Evolutionary conservation across 1,140 invertebrate genomes (phyloP), one percentile per base, ranked within the genome.

Genomic region (Euschistus heros): DNA sequence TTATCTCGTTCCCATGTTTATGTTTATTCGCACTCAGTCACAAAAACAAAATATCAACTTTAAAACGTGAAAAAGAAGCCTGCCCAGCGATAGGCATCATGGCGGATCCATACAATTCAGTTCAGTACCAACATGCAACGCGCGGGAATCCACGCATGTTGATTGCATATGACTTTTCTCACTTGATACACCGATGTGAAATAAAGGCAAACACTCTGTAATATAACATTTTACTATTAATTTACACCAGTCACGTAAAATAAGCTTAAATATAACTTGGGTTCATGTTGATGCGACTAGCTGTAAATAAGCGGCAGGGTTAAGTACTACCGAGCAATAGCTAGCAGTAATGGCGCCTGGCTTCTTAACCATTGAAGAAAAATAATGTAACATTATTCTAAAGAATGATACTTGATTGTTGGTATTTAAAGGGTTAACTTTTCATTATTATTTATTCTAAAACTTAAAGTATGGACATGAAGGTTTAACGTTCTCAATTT

Each of bases 1-100:
- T 67, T 72, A 71, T 66, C 69, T 70, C 68, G 67, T 72, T 69
- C 70, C 71, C 71, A 72, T 72, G 60, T 67, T 70, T 67, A 60
- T 60, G 61, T 70, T 71, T 65, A 60, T 64, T 66, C 59, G 60
- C 70, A 69, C 71, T 68, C 71, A 68, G 63, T 71, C 68, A 68
- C 68, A 69, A 70, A 70, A 68, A 60, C 62, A 65, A 71, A 71
- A 69, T 67, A 68, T 69, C 66, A 66, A 68, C 59, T 64, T 68
- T 44, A 64, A 68, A 70, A 69, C 63, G 63, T 66, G 66, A 66
- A 67, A 67, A 64, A 68, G 66, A 54, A 67, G 59, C 62, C 64
- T 46, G 63, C 67, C 67, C 65, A 65, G 27, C 65, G 20, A 52
- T 65, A 44, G 64, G 62, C 69, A 72, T 71, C 67, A 71, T 72